Evolutionary conservation across 2,797 vertebrate genomes (phyloP).

Genomic region (Thripadectes ignobilis): DNA sequence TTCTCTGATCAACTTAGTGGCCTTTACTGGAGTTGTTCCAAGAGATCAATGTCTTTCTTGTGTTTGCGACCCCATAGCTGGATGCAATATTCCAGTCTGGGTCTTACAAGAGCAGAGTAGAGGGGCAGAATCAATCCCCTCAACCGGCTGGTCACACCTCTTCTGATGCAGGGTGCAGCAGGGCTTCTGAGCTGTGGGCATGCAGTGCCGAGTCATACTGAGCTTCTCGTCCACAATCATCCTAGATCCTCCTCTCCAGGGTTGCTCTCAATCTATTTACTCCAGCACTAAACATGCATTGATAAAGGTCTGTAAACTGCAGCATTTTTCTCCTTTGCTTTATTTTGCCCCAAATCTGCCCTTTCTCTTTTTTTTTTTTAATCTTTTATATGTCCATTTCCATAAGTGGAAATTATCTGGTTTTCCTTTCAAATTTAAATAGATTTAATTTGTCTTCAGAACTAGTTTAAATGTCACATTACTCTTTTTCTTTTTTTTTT

Average conservation of each 20-base stretch:
- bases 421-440: not conserved
- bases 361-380: not conserved
- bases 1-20: not conserved
- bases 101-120: not conserved
- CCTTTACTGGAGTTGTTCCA: not conserved
- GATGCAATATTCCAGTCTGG: not conserved
- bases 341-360: not conserved
- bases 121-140: not conserved
- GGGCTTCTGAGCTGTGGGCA: fast-evolving
- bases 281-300: not conserved
- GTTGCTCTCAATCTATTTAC: not conserved
- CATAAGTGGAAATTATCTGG: not conserved
- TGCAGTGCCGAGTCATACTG: not conserved
- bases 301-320: not conserved
- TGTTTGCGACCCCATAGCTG: not conserved
- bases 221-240: not conserved
- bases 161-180: fast-evolving
- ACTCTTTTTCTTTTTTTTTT: not conserved
- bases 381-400: not conserved
- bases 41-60: not conserved
- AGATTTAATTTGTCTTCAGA: not conserved
- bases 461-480: not conserved
- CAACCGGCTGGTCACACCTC: not conserved
- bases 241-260: not conserved
- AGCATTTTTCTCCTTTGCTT: not conserved